Evolutionary conservation across 2,113 vertebrate genomes (phyloP).

Genomic region (Protobothrops mucrosquamatus): DNA sequence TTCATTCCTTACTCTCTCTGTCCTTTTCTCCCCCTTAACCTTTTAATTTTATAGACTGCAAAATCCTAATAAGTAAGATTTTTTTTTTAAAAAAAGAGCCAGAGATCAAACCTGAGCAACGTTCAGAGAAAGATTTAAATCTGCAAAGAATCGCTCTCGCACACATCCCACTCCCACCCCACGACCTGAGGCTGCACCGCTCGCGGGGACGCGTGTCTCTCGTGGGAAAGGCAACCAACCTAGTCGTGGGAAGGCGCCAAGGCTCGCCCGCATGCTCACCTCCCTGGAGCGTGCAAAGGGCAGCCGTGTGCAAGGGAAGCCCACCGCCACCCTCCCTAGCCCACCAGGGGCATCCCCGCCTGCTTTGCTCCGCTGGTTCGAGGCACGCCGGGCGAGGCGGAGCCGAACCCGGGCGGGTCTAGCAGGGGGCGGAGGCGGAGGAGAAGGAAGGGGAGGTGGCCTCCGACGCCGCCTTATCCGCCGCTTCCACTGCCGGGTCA

Average conservation of each 20-base stretch:
- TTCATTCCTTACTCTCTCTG: background rate
- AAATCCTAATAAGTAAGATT: background rate
- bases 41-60: background rate
- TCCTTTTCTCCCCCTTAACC: background rate
- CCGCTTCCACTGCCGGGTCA: constrained; percentile 37
- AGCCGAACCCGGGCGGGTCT: background rate
- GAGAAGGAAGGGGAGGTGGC: background rate
- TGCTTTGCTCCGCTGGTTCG: background rate
- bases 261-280: background rate
- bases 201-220: background rate
- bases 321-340: too few species aligned
- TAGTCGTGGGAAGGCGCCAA: background rate
- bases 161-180: background rate
- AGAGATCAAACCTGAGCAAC: background rate
- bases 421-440: background rate
- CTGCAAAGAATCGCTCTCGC: background rate
- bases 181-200: background rate
- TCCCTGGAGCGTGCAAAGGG: background rate
- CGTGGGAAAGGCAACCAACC: background rate
- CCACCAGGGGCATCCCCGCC: background rate
- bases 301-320: background rate
- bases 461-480: background rate
- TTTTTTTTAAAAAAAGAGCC: background rate
- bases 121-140: background rate
- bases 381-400: background rate